Conservation (phyloP, 2,113 vertebrate genomes). For the Gallinago media region DNA sequence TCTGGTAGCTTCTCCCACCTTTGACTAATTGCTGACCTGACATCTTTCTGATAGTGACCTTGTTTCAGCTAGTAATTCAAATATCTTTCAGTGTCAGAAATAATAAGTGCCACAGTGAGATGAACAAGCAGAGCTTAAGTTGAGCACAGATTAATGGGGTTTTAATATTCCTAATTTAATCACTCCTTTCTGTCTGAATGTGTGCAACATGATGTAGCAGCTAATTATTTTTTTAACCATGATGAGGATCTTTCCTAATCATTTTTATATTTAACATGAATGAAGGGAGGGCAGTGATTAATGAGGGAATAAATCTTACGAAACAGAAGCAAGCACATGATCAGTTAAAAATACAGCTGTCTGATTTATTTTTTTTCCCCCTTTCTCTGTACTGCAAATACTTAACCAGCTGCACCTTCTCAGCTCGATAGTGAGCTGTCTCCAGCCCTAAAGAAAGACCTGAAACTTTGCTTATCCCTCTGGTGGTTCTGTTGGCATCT, state of each 20-base stretch:
- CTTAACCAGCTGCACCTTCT: conserved; percentile 49
- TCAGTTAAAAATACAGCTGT: conserved; percentile 67
- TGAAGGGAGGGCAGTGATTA: conserved; percentile 85
- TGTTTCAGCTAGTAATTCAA: conserved; percentile 77
- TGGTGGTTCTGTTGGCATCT: conserved; percentile 17
- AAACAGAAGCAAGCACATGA: conserved; percentile 72
- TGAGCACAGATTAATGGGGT: conserved; percentile 91
- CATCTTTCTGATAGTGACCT: conserved; percentile 78
- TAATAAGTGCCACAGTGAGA: conserved; percentile 76
- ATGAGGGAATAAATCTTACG: conserved; percentile 86
- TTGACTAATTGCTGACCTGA: conserved; percentile 80
- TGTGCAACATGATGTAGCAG: conserved; percentile 85
- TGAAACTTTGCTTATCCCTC: conserved; percentile 53
- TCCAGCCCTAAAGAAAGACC: conserved; percentile 32
- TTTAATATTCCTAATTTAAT: conserved; percentile 93
- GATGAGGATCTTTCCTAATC: conserved; percentile 88
- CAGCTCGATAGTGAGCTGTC: not conserved
- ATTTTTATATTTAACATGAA: conserved; percentile 86
- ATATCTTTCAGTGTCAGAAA: conserved; percentile 79
- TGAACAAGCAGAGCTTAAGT: conserved; percentile 82
- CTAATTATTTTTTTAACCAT: conserved; percentile 95
- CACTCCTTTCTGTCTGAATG: conserved; percentile 86
- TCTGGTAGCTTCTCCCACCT: conserved; percentile 62
- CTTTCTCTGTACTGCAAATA: not conserved
- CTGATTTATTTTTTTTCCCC: not conserved